Evolutionary conservation across 2,888 invertebrate genomes (phyloP), one percentile per base, ranked within the genome.

Genomic region (Aspidiotus destructor): DNA sequence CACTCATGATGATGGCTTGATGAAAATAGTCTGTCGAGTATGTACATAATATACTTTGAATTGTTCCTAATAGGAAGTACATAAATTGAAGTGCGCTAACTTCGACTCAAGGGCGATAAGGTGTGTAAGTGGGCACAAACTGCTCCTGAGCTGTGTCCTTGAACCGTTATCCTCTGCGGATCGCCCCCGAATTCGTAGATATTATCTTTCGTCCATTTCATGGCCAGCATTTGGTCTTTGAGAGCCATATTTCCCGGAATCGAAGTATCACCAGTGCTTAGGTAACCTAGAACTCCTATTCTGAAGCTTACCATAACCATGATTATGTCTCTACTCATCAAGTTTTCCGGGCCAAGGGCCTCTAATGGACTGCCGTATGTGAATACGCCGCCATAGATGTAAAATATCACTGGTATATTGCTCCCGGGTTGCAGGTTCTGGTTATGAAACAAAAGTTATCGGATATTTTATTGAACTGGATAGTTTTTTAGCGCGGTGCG

Each of bases 1-100:
- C 89, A 73, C 89, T 89, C 75, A 83, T 82, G 0, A 87, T 85
- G 62, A 86, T 83, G 8, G 85, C 87, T 41, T 82, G 78, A 72
- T 81, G 76, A 74, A 85, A 85, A 77, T 0, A 83, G n/a, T 58
- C 65, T 65, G 52, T n/a, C n/a, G n/a, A n/a, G n/a, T n/a, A n/a
- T n/a, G n/a, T n/a, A n/a, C n/a, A n/a, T n/a, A n/a, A n/a, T n/a
- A n/a, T n/a, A n/a, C n/a, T n/a, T n/a, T n/a, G n/a, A n/a, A n/a
- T n/a, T n/a, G n/a, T n/a, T n/a, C n/a, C n/a, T n/a, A n/a, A n/a
- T n/a, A n/a, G n/a, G n/a, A n/a, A n/a, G n/a, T n/a, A n/a, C n/a
- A n/a, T n/a, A n/a, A n/a, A n/a, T n/a, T n/a, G n/a, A n/a, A n/a
- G n/a, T n/a, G n/a, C n/a, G n/a, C n/a, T n/a, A n/a, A n/a, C n/a